Evolutionary conservation across 2,888 invertebrate species (phyloP), one percentile per base, ranked within the genome.

Genomic region (Drosophila gaucha): DNA sequence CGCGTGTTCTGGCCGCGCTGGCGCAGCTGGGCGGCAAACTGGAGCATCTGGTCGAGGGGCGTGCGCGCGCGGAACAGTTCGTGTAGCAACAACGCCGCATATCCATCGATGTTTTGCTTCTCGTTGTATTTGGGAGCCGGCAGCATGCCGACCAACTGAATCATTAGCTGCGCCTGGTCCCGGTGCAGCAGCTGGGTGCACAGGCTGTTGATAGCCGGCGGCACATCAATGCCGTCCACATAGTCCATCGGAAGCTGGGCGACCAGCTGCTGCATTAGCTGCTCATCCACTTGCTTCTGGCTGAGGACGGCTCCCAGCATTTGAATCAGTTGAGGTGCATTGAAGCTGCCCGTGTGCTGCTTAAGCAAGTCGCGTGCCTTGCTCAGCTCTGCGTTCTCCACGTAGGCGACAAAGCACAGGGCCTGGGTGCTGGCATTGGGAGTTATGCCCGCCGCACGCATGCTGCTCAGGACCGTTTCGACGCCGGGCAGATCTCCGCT

Each of bases 31-130:
- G 62, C 46, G 4, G 90, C 87, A 35, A 92, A 66, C 39, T 90
- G 84, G 0, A 92, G 76, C 51, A 92, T 89, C 49, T 89, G 80
- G 1, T 85, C 56, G 3, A 77, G 12, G 0, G 86, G 57, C 0
- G 93, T 93, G 80, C 91, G 89, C 10, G 93, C 93, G 49, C 93
- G 93, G 10, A 95, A 93, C 86, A 94, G 93, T 80, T 94, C 94
- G 41, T 93, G 92, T 2, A 95, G 91, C 24, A 95, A 89, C 58
- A 93, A 92, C 9, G 92, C 89, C 0, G 93, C 94, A 76, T 93
- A 94, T 44, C 93, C 90, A 2, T 93, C 94, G 38, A 91, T 90
- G 49, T 93, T 93, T 77, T 94, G 93, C 33, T 90, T 91, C 47
- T 88, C 87, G 20, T 86, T 87, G 55, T 89, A 90, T 9, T 73